Evolutionary conservation across 2,888 invertebrate genomes (phyloP).

Genomic region (Gryllus longicercus): DNA sequence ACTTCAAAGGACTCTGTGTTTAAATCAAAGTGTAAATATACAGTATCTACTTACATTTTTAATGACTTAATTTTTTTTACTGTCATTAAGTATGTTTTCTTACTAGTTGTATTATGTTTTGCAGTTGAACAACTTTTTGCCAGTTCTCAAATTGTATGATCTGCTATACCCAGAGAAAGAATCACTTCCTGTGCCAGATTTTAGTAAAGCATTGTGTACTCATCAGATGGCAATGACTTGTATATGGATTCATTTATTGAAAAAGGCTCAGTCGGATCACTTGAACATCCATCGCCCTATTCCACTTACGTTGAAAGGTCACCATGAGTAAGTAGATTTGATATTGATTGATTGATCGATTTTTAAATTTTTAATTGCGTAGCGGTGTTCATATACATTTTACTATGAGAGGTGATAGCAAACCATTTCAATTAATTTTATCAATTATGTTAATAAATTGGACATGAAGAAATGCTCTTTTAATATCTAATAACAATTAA

Average conservation of each 20-base stretch:
- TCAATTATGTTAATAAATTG: no score
- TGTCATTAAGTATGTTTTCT: neutral
- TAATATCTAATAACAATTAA: no score
- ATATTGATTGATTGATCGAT: conserved; percentile 22
- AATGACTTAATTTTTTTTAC: no score
- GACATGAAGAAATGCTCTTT: no score
- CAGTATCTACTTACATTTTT: no score
- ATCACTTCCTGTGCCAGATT: conserved; percentile 84
- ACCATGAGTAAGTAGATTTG: conserved; percentile 65
- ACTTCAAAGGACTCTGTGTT: no score
- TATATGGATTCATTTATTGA: conserved; percentile 93
- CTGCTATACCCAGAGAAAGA: conserved; percentile 90
- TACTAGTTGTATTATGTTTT: conserved; percentile 32
- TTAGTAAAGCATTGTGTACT: conserved; percentile 78
- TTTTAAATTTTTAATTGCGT: neutral
- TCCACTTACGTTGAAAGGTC: conserved; percentile 75
- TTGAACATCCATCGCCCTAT: conserved; percentile 72
- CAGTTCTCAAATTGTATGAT: conserved; percentile 87
- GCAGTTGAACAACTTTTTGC: conserved; percentile 77
- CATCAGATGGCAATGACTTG: conserved; percentile 92
- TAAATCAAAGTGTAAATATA: no score
- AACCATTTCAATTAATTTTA: no score
- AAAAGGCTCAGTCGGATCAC: conserved; percentile 86
- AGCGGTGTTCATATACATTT: neutral
- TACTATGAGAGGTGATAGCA: neutral